Percentiles rank a stretch among this genome's conserved stretches.
Evolutionary conservation across 2,797 vertebrate genomes (phyloP).

Genomic region (Coracias cyanogaster): DNA sequence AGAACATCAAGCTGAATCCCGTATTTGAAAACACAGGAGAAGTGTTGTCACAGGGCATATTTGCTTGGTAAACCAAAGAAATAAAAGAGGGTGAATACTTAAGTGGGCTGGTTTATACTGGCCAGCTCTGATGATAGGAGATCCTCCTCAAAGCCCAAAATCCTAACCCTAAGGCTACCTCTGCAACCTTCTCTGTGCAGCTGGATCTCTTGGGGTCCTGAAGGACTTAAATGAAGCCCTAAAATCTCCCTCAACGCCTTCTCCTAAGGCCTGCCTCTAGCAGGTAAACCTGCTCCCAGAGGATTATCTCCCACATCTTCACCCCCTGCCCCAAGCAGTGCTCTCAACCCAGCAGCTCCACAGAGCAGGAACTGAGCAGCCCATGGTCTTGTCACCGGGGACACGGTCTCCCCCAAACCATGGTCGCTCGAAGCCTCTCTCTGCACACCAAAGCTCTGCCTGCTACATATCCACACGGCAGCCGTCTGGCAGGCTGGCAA

Average conservation of each 20-base stretch:
- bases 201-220: neutral
- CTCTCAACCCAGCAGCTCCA: neutral
- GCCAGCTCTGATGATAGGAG: neutral
- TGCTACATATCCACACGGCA: neutral
- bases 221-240: neutral
- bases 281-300: neutral
- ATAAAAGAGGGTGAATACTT: neutral
- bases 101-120: neutral
- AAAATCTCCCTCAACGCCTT: neutral
- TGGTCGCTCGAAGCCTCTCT: neutral
- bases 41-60: neutral
- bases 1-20: neutral
- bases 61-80: neutral
- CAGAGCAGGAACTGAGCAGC: accelerated
- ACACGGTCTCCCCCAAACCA: neutral
- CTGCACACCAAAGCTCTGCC: accelerated
- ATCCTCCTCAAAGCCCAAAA: neutral
- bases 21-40: neutral
- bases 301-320: neutral
- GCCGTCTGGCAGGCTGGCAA: neutral
- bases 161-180: neutral
- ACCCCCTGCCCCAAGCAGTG: neutral
- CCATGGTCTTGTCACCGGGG: neutral
- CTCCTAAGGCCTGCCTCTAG: neutral
- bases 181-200: neutral